Percentiles rank a stretch among this genome's conserved stretches.
Conservation (phyloP, 1,140 invertebrate genomes). For the Bombus waltoni region DNA sequence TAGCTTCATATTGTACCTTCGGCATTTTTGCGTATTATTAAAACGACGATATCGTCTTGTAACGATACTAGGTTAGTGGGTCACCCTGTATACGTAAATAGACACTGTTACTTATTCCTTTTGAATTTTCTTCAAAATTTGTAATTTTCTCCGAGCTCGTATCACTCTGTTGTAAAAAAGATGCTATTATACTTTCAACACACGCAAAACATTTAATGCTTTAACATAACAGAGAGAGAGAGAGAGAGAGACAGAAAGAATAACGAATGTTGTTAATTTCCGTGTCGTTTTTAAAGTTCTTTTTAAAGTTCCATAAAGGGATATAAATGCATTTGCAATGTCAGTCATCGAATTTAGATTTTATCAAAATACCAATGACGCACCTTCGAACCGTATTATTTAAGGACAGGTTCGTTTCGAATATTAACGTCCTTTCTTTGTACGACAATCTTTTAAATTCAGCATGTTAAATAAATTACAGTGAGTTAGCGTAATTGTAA, state of each 20-base stretch:
- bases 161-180: background rate
- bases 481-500: background rate
- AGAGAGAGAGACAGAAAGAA: too few relatives aligned
- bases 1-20: background rate
- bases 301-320: constrained; percentile 1
- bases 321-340: background rate
- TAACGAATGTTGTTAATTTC: constrained; percentile 33
- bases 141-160: background rate
- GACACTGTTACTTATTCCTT: background rate
- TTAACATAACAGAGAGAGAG: too few relatives aligned
- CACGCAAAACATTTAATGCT: background rate
- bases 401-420: background rate
- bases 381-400: too few relatives aligned
- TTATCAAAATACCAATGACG: background rate
- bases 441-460: background rate
- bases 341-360: constrained; percentile 12
- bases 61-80: too few relatives aligned
- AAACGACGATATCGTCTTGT: too few relatives aligned
- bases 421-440: background rate
- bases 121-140: background rate
- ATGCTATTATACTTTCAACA: background rate
- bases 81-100: too few relatives aligned
- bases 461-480: background rate
- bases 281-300: constrained; percentile 8
- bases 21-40: too few relatives aligned